Percentiles rank a stretch among this genome's conserved stretches.
phyloP scores from a whole-genome alignment of 2,888 invertebrate genomes.

The Hypomecis atomaria region DNA sequence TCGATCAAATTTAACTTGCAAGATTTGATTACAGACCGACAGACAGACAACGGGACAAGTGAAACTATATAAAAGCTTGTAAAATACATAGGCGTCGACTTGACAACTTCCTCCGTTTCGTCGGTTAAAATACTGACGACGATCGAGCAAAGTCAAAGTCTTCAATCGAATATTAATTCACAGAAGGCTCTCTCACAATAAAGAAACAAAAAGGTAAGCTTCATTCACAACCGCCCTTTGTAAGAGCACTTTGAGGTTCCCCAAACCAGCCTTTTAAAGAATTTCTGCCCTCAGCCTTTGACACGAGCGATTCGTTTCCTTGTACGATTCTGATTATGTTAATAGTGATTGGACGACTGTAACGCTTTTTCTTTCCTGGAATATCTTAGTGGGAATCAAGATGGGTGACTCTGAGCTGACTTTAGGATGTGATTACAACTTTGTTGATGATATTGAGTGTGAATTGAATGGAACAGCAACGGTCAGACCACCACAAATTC shows the following conservation, averaged over 20 bases:
- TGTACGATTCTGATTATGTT: slow-evolving; percentile 53
- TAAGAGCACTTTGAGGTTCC: slow-evolving; percentile 55
- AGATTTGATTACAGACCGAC: no score
- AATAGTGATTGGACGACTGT: slow-evolving; percentile 51
- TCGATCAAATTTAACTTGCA: no score
- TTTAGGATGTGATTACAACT: background rate
- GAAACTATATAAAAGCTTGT: no score
- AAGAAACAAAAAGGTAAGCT: slow-evolving; percentile 63
- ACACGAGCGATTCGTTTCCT: slow-evolving; percentile 51
- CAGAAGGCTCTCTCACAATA: slow-evolving; percentile 55
- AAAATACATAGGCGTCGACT: no score
- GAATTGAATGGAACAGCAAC: no score
- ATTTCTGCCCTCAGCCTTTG: slow-evolving; percentile 60
- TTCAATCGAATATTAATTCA: slow-evolving; percentile 65
- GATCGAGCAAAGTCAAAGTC: slow-evolving; percentile 6
- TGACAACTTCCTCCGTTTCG: no score
- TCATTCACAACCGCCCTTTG: slow-evolving; percentile 52
- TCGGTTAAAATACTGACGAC: no score
- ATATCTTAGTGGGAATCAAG: slow-evolving; percentile 17
- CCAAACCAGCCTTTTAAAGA: slow-evolving; percentile 62
- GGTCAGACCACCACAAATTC: no score
- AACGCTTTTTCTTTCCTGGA: slow-evolving; percentile 26
- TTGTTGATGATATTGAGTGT: background rate
- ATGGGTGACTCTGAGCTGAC: slow-evolving; percentile 6
- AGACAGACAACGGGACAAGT: no score